Percentiles rank a stretch among this genome's conserved stretches.
phyloP scores from a whole-genome alignment of 2,797 vertebrate genomes.

The Sarcophilus harrisii region DNA sequence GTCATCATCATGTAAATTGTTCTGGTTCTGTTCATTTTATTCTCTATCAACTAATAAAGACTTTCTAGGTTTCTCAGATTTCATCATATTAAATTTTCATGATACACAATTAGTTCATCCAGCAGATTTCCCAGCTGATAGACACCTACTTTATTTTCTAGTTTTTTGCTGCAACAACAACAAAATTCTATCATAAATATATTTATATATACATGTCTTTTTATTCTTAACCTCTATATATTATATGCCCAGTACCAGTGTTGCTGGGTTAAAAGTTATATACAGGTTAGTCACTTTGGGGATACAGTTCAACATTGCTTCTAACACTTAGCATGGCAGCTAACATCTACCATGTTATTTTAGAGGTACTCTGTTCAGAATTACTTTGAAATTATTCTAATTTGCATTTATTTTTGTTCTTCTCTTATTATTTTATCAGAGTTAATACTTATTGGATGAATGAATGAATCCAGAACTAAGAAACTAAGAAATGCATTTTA shows the following conservation, averaged over 20 bases:
- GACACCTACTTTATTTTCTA: background rate
- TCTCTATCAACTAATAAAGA: background rate
- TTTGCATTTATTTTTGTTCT: background rate
- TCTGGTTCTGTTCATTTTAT: background rate
- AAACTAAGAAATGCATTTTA: background rate
- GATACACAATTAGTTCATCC: background rate
- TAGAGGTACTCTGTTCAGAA: no score
- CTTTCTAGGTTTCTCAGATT: background rate
- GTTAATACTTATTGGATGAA: background rate
- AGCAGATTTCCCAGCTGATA: background rate
- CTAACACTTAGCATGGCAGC: background rate
- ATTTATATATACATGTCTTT: background rate
- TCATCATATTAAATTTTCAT: background rate
- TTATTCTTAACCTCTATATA: background rate
- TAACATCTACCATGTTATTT: background rate
- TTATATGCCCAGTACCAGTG: background rate
- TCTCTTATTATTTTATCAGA: background rate
- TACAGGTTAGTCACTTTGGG: background rate
- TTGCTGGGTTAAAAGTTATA: background rate
- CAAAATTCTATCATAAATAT: background rate
- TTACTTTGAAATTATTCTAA: background rate
- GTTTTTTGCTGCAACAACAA: background rate
- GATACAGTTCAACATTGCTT: background rate
- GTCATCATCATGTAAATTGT: background rate
- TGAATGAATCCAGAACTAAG: background rate